Evolutionary conservation across 2,113 vertebrate species (phyloP).

Genomic region (Rhizomys pruinosus): DNA sequence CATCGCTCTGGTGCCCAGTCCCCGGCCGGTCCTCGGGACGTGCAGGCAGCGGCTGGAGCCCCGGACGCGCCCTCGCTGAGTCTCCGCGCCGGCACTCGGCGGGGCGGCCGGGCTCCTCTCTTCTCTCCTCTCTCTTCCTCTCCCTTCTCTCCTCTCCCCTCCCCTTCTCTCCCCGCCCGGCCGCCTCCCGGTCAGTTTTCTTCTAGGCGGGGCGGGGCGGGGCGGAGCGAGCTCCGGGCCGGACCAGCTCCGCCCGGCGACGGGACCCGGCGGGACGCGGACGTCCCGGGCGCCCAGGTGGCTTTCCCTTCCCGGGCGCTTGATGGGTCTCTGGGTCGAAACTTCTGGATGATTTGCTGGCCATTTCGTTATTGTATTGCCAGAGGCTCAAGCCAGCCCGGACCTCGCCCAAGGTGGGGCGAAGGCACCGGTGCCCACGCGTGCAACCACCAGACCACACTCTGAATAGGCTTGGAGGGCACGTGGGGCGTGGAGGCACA

Average conservation of each 20-base stretch:
- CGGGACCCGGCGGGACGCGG: background rate
- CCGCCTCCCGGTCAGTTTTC: slow-evolving; percentile 69
- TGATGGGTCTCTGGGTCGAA: background rate
- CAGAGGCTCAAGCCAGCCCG: background rate
- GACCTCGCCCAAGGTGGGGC: background rate
- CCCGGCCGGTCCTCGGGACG: background rate
- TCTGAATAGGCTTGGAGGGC: background rate
- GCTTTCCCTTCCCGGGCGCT: background rate
- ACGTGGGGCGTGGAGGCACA: background rate
- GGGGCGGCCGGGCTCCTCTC: slow-evolving; percentile 53
- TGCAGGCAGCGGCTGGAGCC: background rate
- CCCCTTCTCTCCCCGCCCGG: slow-evolving; percentile 45
- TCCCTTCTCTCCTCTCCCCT: slow-evolving; percentile 18
- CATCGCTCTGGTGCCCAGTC: slow-evolving; percentile 71
- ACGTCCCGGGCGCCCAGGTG: slow-evolving; percentile 51
- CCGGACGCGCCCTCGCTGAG: background rate
- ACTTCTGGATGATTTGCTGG: no score
- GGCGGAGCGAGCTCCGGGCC: slow-evolving; percentile 50
- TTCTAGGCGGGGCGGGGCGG: slow-evolving; percentile 67
- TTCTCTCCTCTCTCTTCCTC: slow-evolving; percentile 22
- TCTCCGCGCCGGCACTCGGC: slow-evolving; percentile 20
- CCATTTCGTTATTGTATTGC: background rate
- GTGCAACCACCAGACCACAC: background rate
- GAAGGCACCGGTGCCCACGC: fast-evolving
- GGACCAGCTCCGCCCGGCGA: slow-evolving; percentile 58